These are phyloP conservation scores for Troides aeacus DNA, from an alignment of 2,888 invertebrate genomes.

Conservation along the genomic window DNA sequence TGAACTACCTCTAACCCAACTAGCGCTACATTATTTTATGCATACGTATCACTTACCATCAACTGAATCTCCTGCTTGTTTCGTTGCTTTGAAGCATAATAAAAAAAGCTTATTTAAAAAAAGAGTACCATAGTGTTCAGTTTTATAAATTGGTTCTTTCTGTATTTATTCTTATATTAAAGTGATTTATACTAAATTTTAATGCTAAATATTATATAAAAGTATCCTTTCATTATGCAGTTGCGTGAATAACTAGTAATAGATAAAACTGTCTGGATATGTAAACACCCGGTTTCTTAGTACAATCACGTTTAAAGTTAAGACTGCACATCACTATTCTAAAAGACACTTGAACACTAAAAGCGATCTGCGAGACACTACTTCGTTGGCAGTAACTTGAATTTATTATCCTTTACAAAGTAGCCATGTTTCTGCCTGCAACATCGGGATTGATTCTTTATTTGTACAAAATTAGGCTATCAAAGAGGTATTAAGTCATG, in stretches of 20 bases:
- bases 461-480: conserved; percentile 12
- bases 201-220: not conserved
- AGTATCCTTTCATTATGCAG: not conserved
- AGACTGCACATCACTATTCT: not conserved
- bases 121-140: too few relatives aligned
- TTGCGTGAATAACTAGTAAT: not conserved
- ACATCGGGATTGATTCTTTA: conserved; percentile 8
- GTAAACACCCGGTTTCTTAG: not conserved
- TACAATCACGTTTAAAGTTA: not conserved
- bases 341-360: not conserved
- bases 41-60: too few relatives aligned
- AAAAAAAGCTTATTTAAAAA: too few relatives aligned
- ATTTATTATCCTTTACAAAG: conserved; percentile 10
- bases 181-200: not conserved
- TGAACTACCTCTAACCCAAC: too few relatives aligned
- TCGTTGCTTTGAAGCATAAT: too few relatives aligned
- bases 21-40: too few relatives aligned
- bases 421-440: not conserved
- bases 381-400: not conserved
- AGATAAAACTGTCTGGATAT: not conserved
- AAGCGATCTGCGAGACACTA: not conserved
- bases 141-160: too few relatives aligned
- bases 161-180: not conserved
- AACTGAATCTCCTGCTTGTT: too few relatives aligned
- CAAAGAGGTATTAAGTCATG: conserved; percentile 15